Evolutionary conservation across 2,888 invertebrate genomes (phyloP).

Genomic region (Trissolcus brochymenae): DNA sequence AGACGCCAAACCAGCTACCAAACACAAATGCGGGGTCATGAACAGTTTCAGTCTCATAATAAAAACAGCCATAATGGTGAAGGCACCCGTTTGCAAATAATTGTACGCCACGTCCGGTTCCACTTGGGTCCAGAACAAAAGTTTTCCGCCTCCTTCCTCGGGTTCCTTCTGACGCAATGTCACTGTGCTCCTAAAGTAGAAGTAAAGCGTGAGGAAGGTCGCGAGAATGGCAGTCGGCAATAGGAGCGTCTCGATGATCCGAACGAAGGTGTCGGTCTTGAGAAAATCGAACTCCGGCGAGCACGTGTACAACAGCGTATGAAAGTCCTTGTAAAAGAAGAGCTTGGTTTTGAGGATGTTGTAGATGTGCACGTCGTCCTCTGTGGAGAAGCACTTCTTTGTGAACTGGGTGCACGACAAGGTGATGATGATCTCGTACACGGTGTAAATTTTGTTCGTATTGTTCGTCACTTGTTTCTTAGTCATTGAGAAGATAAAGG

Average conservation of each 20-base stretch:
- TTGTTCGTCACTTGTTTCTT: constrained; percentile 43
- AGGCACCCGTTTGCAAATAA: constrained; percentile 83
- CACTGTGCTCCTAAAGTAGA: constrained; percentile 72
- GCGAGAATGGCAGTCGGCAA: constrained; percentile 79
- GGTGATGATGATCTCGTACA: constrained; percentile 65
- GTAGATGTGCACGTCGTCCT: constrained; percentile 83
- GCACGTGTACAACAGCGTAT: constrained; percentile 87
- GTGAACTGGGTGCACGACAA: constrained; percentile 62
- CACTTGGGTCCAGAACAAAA: constrained; percentile 73
- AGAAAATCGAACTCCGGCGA: constrained; percentile 86
- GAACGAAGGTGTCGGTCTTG: constrained; percentile 78
- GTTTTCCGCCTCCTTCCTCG: constrained; percentile 43
- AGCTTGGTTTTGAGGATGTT: constrained; percentile 85
- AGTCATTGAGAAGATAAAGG: constrained; percentile 58
- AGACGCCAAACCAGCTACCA: constrained; percentile 83
- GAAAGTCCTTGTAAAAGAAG: constrained; percentile 82
- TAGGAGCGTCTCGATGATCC: constrained; percentile 79
- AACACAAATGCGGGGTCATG: constrained; percentile 86
- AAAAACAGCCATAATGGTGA: constrained; percentile 84
- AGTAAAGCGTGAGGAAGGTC: constrained; percentile 73
- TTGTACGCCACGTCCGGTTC: constrained; percentile 83
- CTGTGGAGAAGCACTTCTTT: constrained; percentile 64
- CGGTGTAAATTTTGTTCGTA: constrained; percentile 37
- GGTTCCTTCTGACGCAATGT: constrained; percentile 21
- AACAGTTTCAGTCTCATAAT: constrained; percentile 88